Conservation (phyloP, 92 coral and sea anemone species). For the Umimayanthus kanabou region DNA sequence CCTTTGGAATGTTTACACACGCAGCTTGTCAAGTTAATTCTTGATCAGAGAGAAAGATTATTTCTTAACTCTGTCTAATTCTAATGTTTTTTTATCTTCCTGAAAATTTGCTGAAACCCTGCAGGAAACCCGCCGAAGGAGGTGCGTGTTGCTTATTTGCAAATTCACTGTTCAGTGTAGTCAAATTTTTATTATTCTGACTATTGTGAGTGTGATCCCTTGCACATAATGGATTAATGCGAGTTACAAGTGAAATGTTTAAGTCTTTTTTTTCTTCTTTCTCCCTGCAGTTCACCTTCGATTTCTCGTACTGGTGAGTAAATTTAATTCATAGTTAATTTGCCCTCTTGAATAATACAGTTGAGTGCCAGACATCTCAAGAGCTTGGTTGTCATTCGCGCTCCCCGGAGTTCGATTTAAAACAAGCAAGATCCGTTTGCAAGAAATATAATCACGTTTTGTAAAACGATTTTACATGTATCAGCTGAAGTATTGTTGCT, state of each 20-base stretch:
- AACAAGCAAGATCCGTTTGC: constrained; percentile 2
- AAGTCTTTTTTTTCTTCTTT: constrained; percentile 28
- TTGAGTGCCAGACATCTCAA: not conserved
- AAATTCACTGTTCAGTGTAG: constrained; percentile 9
- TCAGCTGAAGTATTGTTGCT: not conserved
- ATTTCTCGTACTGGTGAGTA: constrained; percentile 98
- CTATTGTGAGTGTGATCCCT: constrained; percentile 4
- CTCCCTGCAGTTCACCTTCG: constrained; percentile 83
- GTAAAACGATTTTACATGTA: not conserved
- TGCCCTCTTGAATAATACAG: not conserved
- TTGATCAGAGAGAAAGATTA: not conserved
- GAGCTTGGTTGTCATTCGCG: constrained; percentile 5
- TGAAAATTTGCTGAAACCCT: constrained; percentile 23
- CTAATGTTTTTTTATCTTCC: constrained; percentile 6
- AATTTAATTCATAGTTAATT: not conserved
- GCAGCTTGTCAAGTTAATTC: constrained; percentile 11
- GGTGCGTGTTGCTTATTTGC: constrained; percentile 56
- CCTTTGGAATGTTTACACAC: constrained; percentile 82
- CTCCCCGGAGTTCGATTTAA: not conserved
- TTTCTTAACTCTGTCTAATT: constrained; percentile 10
- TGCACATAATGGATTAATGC: not conserved
- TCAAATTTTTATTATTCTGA: not conserved
- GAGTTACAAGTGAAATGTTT: not conserved
- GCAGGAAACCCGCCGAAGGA: constrained; percentile 93
- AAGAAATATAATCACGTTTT: not conserved